Percentiles rank a stretch among this genome's conserved stretches.
These are phyloP conservation scores for Equus przewalskii DNA, from an alignment of 2,113 vertebrate genomes.

Conservation along the genomic window DNA sequence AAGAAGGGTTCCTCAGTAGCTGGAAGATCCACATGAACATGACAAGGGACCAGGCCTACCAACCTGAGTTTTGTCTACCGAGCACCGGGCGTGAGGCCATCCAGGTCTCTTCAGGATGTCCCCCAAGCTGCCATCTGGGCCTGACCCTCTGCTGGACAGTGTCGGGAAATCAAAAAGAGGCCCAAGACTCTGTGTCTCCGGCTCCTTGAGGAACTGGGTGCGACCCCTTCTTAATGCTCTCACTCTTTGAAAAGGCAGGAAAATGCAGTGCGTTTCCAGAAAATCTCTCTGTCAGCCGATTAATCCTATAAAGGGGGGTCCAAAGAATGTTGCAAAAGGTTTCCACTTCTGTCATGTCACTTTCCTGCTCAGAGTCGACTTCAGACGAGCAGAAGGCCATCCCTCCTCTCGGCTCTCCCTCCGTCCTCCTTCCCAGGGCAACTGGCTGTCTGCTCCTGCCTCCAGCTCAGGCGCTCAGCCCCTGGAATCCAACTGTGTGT, in stretches of 20 bases:
- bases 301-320: not conserved
- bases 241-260: not conserved
- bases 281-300: not conserved
- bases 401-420: not conserved
- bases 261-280: not conserved
- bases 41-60: not conserved
- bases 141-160: not conserved
- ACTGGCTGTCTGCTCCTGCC: not conserved
- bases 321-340: not conserved
- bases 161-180: not conserved
- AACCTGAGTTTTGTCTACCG: not conserved
- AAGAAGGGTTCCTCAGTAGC: not conserved
- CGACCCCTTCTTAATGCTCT: not conserved
- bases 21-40: not conserved
- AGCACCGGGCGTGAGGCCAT: not conserved
- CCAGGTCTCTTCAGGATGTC: not conserved
- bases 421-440: not conserved
- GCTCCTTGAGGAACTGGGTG: not conserved
- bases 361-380: not conserved
- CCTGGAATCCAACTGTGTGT: not conserved
- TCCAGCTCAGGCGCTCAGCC: not conserved
- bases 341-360: not conserved
- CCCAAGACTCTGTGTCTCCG: not conserved
- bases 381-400: not conserved
- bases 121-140: not conserved